Evolutionary conservation across 2,113 vertebrate species (phyloP), one percentile per base, ranked within the genome.

Genomic region (Phalacrocorax brasilianus): DNA sequence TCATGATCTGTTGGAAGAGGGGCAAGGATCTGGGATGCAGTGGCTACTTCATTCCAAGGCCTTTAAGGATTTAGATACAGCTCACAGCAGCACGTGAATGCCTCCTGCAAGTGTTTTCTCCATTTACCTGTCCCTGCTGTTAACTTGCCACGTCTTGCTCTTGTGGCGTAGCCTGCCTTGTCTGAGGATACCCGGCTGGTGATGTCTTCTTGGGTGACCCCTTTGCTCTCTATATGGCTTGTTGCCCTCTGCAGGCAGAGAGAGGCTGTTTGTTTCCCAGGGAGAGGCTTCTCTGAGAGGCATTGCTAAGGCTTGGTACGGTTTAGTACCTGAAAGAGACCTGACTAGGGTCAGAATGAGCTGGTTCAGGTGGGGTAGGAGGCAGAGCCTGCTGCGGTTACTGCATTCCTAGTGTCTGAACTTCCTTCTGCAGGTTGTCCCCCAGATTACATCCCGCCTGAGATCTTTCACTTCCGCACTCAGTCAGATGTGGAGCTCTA

Each of bases 401-500:
- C 72, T 52, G 67, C 63, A 7, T 12, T 30, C 6, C 55, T 21
- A 15, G 16, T 12, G 44, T 68, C 62, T 23, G 12, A 8, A 35
- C 22, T 80, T 70, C 79, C 92, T 88, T 67, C 79, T n/a, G 11
- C 97, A 99, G 99, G 98, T 97, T 99, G 99, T 91, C 99, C 99
- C 8, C 98, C 98, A 6, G 99, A 99, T 97, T 99, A 99, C 38
- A 96, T 98, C 92, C 99, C 99, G 3, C 99, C 99, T 0, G 99
- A 99, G 97, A 99, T 99, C 93, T 99, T 99, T 86, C 98, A 99
- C 92, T 99, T 99, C 97, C 98, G 83, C 27, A 99, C 99, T 1
- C 99, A 98, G 83, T 98, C 99, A 0, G 99, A 99, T 1, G 99
- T 99, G 52, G 98, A 98, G 89, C 98, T 99, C 33, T 99, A 99